Evolutionary conservation across 2,888 invertebrate species (phyloP), one percentile per base, ranked within the genome.

Genomic region (Pachymerium ferrugineum): DNA sequence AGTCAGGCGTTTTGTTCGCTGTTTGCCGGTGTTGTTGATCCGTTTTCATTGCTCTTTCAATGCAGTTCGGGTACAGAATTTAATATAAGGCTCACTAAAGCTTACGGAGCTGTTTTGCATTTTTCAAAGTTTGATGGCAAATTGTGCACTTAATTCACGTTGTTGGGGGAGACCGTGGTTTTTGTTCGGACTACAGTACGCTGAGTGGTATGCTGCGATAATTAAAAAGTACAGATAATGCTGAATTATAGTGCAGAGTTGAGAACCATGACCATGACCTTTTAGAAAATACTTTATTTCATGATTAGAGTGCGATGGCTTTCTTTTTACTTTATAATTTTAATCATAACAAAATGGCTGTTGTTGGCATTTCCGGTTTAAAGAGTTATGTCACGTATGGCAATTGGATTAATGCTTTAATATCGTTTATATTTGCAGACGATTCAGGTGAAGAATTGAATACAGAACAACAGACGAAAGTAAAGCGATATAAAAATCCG

Each of bases 51-150:
- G 54, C 54, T n/a, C 54, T 6, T 54, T 54, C 6, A 54, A 22
- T 54, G 54, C 54, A 54, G 25, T 54, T 54, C 54, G 54, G 6
- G 54, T 54, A 54, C 54, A 54, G 54, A 54, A 54, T 54, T 54
- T 54, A 54, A 54, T 54, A 54, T 54, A 54, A 54, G 28, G 54
- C 54, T 54, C 54, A 54, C n/a, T 54, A 28, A 12, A 54, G 54
- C 54, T 54, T 54, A 54, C 54, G 25, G 28, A 54, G 22, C 54
- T 54, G 54, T 54, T 54, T 54, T 54, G 54, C 54, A 54, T 54
- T 54, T 54, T 54, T 22, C 22, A 54, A 54, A 54, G 54, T 54
- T 54, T 54, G 54, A 54, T 54, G 54, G 22, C 54, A 54, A 54
- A 54, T 54, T 54, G 25, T 54, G 54, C 54, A 12, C 54, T 54